Evolutionary conservation across 2,797 vertebrate genomes (phyloP), one percentile per base, ranked within the genome.

Genomic region (Mus minutoides): DNA sequence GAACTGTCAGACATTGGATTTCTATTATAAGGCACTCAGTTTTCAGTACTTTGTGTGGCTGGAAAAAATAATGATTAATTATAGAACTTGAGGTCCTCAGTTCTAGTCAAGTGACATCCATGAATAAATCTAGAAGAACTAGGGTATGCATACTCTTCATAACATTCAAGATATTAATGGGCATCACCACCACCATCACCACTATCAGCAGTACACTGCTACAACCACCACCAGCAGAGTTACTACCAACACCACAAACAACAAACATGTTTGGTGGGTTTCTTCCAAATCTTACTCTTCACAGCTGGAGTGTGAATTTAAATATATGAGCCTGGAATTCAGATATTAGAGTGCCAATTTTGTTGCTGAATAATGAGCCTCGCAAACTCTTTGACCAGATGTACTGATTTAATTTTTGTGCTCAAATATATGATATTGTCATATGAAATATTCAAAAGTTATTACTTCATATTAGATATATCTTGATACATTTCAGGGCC

Each of bases 391-490:
- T 43, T 43, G 21, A 29, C 40, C 69, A 95, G 46, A 37, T 91
- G 29, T 54, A 29, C 60, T 91, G 43, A 86, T 37, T 62, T 62
- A 62, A 43, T 29, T 52, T 92, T 90, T 91, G 49, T 52, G 24
- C 22, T 54, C 60, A 89, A 93, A 87, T 19, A 87, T 76, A 49
- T 88, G 17, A 26, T 52, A 71, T 43, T 87, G 76, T 29, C 13
- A 52, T 88, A 85, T 80, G 37, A 91, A 79, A 80, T 77, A 94
- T 90, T 83, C 13, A 85, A 56, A 95, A 88, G 6, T 64, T 93
- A 90, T 90, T 90, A 80, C 21, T 67, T 67, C 84, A 86, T 85
- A 52, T 73, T 12, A 43, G 1, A 0, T 17, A 7, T 75, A 22
- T 75, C 77, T 69, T 93, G 52, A 79, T 71, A 52, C 0, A n/a